Percentiles rank a stretch among this genome's conserved stretches.
Evolutionary conservation across 2,888 invertebrate species (phyloP).

Genomic region (Epinotia brunnichana): DNA sequence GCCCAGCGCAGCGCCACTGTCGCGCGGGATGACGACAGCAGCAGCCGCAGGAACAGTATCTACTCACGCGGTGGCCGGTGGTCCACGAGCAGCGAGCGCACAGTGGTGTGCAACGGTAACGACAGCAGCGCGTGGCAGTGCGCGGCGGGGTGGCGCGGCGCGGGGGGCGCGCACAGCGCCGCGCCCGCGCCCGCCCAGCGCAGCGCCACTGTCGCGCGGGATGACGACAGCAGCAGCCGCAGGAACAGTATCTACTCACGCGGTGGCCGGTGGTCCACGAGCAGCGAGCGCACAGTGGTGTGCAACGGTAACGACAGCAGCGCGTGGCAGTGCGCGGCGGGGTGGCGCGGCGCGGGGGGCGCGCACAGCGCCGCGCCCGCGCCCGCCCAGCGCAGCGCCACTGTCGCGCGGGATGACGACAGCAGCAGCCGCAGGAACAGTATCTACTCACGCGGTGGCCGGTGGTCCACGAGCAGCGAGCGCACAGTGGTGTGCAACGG

Average conservation of each 20-base stretch:
- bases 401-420: background rate
- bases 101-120: background rate
- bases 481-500: constrained; percentile 71
- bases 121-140: no score
- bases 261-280: constrained; percentile 17
- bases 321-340: no score
- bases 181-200: constrained; percentile 54
- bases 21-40: no score
- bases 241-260: constrained; percentile 73
- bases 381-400: no score
- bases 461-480: constrained; percentile 86
- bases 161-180: no score
- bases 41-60: no score
- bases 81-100: background rate
- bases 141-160: no score
- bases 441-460: constrained; percentile 61
- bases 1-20: no score
- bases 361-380: no score
- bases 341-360: no score
- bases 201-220: constrained; percentile 87
- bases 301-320: no score
- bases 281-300: background rate
- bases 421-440: constrained; percentile 37
- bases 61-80: constrained; percentile 38
- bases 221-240: constrained; percentile 80